phyloP scores from a whole-genome alignment of 2,888 invertebrate species.

The Fragum fragum region DNA sequence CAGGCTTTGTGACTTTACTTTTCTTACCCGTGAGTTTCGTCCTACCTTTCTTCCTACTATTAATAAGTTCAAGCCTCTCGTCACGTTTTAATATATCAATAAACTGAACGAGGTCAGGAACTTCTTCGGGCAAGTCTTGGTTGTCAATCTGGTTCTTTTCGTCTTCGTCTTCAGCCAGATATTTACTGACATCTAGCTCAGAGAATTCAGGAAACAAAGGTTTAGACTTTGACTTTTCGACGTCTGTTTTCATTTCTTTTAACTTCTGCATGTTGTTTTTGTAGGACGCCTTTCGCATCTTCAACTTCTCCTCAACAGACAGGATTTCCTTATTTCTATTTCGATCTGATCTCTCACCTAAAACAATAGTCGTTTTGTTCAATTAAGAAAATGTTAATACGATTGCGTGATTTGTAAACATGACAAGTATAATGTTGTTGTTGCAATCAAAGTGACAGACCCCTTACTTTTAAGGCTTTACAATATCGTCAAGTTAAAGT shows the following conservation, averaged over 20 bases:
- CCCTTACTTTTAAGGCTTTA: no score
- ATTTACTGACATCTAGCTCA: constrained; percentile 54
- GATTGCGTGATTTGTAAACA: no score
- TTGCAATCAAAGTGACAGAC: no score
- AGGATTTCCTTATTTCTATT: neutral
- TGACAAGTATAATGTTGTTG: no score
- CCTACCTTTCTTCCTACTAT: neutral
- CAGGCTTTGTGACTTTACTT: constrained; percentile 4
- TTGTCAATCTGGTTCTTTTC: neutral
- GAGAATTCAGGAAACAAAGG: constrained; percentile 46
- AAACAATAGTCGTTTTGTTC: neutral
- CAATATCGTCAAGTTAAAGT: no score
- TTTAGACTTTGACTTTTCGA: neutral
- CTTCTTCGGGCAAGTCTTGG: constrained; percentile 21
- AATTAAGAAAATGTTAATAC: no score
- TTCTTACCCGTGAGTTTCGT: neutral
- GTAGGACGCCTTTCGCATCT: constrained; percentile 41
- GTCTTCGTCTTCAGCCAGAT: constrained; percentile 24
- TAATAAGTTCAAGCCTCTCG: constrained; percentile 11
- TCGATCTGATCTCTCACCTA: constrained; percentile 36
- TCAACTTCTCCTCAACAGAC: constrained; percentile 44
- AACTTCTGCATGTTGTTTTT: constrained; percentile 18
- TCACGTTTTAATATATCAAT: constrained; percentile 56
- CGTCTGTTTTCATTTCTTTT: neutral
- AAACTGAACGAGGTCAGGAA: constrained; percentile 64